Conservation (phyloP, 2,888 invertebrate species). For the Psylliodes chrysocephalus region DNA sequence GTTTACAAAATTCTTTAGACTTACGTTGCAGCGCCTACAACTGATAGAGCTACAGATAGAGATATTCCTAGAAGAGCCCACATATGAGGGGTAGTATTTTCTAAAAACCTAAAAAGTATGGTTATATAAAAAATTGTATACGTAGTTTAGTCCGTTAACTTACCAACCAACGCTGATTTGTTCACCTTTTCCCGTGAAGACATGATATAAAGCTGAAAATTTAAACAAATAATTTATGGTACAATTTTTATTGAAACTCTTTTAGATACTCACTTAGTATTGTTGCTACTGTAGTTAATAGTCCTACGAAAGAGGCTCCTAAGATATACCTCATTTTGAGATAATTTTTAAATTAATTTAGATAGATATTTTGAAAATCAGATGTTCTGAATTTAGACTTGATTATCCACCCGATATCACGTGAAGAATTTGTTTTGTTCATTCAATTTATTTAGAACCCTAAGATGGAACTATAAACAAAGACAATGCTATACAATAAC, state of each 20-base stretch:
- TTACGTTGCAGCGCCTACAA: slow-evolving; percentile 92
- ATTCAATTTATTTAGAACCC: neutral
- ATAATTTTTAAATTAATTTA: neutral
- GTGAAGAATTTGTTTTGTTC: neutral
- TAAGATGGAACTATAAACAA: neutral
- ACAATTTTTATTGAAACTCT: neutral
- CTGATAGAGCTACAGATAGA: slow-evolving; percentile 91
- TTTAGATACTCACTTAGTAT: slow-evolving; percentile 51
- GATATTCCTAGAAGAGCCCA: slow-evolving; percentile 95
- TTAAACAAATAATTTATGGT: neutral
- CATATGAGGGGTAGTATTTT: slow-evolving; percentile 91
- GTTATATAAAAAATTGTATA: slow-evolving; percentile 1
- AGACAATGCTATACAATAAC: neutral
- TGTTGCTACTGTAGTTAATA: slow-evolving; percentile 57
- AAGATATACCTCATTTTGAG: slow-evolving; percentile 65
- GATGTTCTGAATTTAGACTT: neutral
- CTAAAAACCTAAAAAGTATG: slow-evolving; percentile 75
- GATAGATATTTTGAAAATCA: neutral
- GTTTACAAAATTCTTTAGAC: slow-evolving; percentile 44
- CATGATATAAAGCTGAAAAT: slow-evolving; percentile 70
- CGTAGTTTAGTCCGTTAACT: slow-evolving; percentile 47
- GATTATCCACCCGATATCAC: slow-evolving; percentile 11
- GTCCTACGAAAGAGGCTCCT: slow-evolving; percentile 60
- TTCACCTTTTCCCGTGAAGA: slow-evolving; percentile 87
- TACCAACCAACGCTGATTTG: slow-evolving; percentile 87